Evolutionary conservation across 2,113 vertebrate genomes (phyloP).

Genomic region (Natator depressus): DNA sequence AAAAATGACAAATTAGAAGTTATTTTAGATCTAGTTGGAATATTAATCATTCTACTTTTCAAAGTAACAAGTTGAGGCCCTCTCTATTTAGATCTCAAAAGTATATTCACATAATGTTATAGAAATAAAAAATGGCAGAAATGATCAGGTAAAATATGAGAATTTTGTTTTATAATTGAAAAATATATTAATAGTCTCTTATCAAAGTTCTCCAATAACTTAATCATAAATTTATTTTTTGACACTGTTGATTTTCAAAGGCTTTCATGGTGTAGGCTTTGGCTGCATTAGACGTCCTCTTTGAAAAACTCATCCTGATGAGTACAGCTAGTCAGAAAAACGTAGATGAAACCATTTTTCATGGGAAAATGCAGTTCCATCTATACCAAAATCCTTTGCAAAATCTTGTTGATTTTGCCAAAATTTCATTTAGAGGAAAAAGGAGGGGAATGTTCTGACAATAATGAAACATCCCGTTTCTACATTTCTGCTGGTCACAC

Average conservation of each 20-base stretch:
- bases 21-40: constrained; percentile 25
- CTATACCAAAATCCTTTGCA: neutral
- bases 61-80: neutral
- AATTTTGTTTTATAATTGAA: constrained; percentile 2
- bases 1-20: constrained; percentile 46
- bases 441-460: neutral
- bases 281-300: neutral
- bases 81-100: constrained; percentile 15
- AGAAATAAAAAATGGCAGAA: neutral
- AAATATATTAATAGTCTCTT: neutral
- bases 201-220: neutral
- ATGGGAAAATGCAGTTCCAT: neutral
- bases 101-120: neutral
- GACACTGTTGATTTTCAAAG: neutral
- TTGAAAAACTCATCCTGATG: neutral
- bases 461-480: neutral
- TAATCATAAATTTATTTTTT: neutral
- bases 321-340: neutral
- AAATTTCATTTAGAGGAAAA: neutral
- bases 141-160: neutral
- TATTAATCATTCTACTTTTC: constrained; percentile 46
- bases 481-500: neutral
- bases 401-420: neutral
- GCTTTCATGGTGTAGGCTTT: neutral
- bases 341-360: neutral